Base-by-base conservation (phyloP, 2,888 invertebrate species). In the Melanargia galathea region DNA sequence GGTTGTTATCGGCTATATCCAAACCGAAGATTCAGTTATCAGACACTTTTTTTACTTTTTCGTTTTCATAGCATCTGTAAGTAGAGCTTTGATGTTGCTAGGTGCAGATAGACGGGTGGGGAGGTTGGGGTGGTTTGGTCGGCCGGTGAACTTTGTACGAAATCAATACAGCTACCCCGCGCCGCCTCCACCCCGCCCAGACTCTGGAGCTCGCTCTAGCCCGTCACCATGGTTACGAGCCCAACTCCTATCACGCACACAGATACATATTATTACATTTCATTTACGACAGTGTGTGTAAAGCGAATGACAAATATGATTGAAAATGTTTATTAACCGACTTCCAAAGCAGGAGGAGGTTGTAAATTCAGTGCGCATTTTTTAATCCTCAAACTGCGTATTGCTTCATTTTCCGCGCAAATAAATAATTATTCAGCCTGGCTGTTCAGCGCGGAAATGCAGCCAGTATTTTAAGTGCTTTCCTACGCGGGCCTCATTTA, bases 151-250 rank as follows among this genome's bases (percentile, higher is more conserved):
- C 90, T 79, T 81, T 74, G 79, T 76, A 86, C 91, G 86, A 92
- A 90, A 92, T 90, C 92, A 90, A 92, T 92, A 92, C 90, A 92
- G 91, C 93, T 92, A 91, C 92, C 86, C 88, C 80, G 58, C 92
- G 86, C 88, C 80, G 58, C 35, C 58, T 38, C 89, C 87, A 79
- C 85, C 77, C 80, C 77, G 76, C 77, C 84, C 82, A 77, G 76
- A 79, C 82, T 82, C 85, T 84, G 82, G 63, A 56, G 62, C 55
- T 51, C 60, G 60, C 54, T 64, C 57, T 64, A 60, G 45, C 83
- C 77, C 80, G 91, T 92, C 71, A 80, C 84, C 82, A 90, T 90
- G 82, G 89, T 73, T 80, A 92, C 90, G 77, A 80, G 78, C 76
- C 75, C n/a, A 20, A 33, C 20, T 30, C 16, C 8, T n/a, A 54